Percentiles rank a stretch among this genome's conserved stretches.
Evolutionary conservation across 2,888 invertebrate species (phyloP).

Genomic region (Lepidochrysops patricia): DNA sequence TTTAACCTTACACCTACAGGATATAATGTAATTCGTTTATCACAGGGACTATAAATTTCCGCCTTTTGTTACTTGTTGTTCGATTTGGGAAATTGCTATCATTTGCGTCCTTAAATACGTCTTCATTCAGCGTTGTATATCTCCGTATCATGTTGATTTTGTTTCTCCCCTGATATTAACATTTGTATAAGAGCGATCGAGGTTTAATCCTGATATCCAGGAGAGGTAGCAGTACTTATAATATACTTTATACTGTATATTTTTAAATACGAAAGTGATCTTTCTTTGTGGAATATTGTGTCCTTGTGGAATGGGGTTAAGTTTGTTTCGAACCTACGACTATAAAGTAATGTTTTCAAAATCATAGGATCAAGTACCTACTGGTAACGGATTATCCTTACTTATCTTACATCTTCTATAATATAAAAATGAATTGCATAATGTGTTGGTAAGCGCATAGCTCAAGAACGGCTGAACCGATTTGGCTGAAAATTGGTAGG

Average conservation of each 20-base stretch:
- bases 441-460: too few relatives aligned
- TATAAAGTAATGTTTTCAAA: too few relatives aligned
- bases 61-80: slow-evolving; percentile 15
- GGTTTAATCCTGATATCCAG: not conserved
- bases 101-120: slow-evolving; percentile 14
- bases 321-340: too few relatives aligned
- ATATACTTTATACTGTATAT: not conserved
- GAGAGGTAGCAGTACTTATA: not conserved
- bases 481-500: too few relatives aligned
- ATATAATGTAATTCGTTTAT: slow-evolving; percentile 5
- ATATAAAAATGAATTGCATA: too few relatives aligned
- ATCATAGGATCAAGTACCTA: too few relatives aligned
- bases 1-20: not conserved
- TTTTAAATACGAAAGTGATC: not conserved
- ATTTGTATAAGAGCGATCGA: slow-evolving; percentile 2
- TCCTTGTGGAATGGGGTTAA: not conserved
- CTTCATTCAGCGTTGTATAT: slow-evolving; percentile 8
- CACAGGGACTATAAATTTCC: slow-evolving; percentile 11
- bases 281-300: not conserved
- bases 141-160: slow-evolving; percentile 4
- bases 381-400: too few relatives aligned
- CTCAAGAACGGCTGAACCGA: too few relatives aligned
- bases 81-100: slow-evolving; percentile 15
- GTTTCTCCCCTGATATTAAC: slow-evolving; percentile 6
- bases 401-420: too few relatives aligned